Conservation (phyloP, 1,140 invertebrate species). For the Polypedilum pembai region DNA sequence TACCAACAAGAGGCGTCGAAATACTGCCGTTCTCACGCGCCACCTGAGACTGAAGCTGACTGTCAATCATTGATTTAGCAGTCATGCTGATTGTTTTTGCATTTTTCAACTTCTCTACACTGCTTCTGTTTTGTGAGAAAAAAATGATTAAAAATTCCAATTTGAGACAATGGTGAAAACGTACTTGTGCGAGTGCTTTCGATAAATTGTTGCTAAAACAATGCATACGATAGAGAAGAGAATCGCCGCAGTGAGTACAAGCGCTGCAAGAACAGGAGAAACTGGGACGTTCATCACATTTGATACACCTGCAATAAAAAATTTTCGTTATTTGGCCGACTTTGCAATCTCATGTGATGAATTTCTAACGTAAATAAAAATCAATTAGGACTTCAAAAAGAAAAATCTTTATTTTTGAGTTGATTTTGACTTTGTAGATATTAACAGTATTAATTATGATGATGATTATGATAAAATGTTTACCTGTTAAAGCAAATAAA, state of each 20-base stretch:
- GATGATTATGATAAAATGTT: background rate
- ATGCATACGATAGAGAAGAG: constrained; percentile 62
- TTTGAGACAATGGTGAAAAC: background rate
- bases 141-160: background rate
- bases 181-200: constrained; percentile 48
- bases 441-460: background rate
- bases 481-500: background rate
- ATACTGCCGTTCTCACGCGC: constrained; percentile 34
- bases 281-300: constrained; percentile 49
- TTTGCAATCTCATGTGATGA: background rate
- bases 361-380: background rate
- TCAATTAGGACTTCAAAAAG: background rate
- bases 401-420: background rate
- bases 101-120: constrained; percentile 42
- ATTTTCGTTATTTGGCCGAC: no score
- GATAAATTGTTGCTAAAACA: constrained; percentile 60
- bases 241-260: constrained; percentile 61
- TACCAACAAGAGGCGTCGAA: constrained; percentile 29
- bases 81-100: constrained; percentile 42
- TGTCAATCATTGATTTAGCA: constrained; percentile 39
- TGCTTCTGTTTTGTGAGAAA: constrained; percentile 36
- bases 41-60: constrained; percentile 41
- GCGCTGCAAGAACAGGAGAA: constrained; percentile 61
- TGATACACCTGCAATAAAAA: constrained; percentile 44
- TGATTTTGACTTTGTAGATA: constrained; percentile 12